A percentile compares a stretch with the other conserved stretches of the same genome.
Evolutionary conservation across 2,797 vertebrate species (phyloP).

Genomic region (Hylomyscus alleni): DNA sequence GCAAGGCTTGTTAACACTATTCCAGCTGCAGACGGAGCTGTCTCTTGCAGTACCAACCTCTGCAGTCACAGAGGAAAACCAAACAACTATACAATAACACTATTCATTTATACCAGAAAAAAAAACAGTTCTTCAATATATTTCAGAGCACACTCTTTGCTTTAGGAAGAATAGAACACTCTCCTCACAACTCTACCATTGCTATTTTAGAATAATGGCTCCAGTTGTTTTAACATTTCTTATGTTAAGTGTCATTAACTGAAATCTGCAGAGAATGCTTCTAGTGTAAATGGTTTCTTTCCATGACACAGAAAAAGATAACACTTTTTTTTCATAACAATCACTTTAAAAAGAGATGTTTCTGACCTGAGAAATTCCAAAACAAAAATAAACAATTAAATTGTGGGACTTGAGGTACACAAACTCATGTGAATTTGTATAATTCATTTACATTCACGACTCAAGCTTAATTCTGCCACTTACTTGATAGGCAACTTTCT

Average conservation of each 20-base stretch:
- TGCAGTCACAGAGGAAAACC: conserved; percentile 89
- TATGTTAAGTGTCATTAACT: conserved; percentile 45
- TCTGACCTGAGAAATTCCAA: conserved; percentile 43
- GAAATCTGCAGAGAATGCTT: conserved; percentile 45
- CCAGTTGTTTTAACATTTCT: conserved; percentile 44
- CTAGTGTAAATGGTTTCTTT: conserved; percentile 42
- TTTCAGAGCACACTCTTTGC: conserved; percentile 66
- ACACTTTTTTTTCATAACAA: conserved; percentile 24
- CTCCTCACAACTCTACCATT: conserved; percentile 33
- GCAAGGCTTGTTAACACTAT: conserved; percentile 87
- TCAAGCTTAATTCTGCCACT: conserved; percentile 24
- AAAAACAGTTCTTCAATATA: conserved; percentile 69
- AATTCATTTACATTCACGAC: background rate
- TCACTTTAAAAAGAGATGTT: conserved; percentile 8
- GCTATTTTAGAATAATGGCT: conserved; percentile 49
- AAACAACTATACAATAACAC: conserved; percentile 91
- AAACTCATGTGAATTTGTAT: background rate
- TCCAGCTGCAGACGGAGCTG: conserved; percentile 90
- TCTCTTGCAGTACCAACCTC: conserved; percentile 93
- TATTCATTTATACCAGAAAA: conserved; percentile 90
- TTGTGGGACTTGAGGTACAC: background rate
- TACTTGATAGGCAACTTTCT: conserved; percentile 33
- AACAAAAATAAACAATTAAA: conserved; percentile 61
- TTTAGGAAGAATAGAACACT: conserved; percentile 42
- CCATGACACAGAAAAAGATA: background rate